Percentiles rank a stretch among this genome's conserved stretches.
These are phyloP conservation scores for Geopemphigus sp. DNA, from an alignment of 1,140 invertebrate species.

Conservation along the genomic window DNA sequence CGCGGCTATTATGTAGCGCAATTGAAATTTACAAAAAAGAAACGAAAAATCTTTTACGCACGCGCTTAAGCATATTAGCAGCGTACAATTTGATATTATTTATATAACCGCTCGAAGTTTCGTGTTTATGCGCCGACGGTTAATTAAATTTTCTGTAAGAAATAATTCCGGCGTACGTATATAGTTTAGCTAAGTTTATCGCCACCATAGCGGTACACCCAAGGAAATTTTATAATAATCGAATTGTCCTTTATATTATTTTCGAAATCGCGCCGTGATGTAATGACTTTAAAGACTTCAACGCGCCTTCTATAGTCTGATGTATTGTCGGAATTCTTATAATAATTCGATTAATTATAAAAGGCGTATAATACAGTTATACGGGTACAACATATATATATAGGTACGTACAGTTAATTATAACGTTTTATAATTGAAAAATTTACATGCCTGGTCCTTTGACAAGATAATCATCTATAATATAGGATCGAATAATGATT, in stretches of 20 bases:
- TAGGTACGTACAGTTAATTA: too few relatives aligned
- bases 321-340: not conserved
- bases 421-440: too few relatives aligned
- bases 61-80: not conserved
- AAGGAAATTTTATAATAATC: not conserved
- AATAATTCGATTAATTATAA: conserved; percentile 11
- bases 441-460: too few relatives aligned
- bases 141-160: not conserved
- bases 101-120: not conserved
- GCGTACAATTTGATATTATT: not conserved
- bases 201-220: not conserved
- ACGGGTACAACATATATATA: too few relatives aligned
- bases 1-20: too few relatives aligned
- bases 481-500: too few relatives aligned
- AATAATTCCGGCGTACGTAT: not conserved
- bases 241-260: not conserved
- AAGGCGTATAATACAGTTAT: not conserved
- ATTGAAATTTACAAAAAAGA: too few relatives aligned
- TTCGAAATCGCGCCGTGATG: not conserved
- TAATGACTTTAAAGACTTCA: not conserved
- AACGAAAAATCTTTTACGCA: too few relatives aligned
- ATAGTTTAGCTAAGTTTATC: not conserved
- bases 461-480: too few relatives aligned
- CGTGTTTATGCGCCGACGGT: not conserved
- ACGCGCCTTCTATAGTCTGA: not conserved